Evolutionary conservation across 2,113 vertebrate genomes (phyloP).

Genomic region (Strix uralensis): DNA sequence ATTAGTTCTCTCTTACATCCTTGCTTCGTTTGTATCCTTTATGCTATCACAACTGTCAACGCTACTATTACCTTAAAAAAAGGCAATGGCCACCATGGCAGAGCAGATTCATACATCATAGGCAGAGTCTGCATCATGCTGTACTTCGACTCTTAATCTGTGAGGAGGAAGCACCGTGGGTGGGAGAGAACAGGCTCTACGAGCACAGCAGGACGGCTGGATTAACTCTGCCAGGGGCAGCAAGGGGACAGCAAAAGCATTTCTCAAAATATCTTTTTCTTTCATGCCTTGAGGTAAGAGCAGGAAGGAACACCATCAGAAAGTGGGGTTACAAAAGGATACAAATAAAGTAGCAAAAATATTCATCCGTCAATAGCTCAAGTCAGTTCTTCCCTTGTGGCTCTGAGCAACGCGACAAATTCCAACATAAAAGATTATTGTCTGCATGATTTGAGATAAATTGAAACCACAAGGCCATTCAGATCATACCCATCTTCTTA

Average conservation of each 20-base stretch:
- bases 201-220: constrained; percentile 42
- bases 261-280: constrained; percentile 60
- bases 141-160: constrained; percentile 70
- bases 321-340: constrained; percentile 28
- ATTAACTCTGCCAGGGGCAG: constrained; percentile 42
- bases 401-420: background rate
- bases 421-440: background rate
- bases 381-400: background rate
- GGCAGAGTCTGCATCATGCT: constrained; percentile 26
- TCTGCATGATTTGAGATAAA: background rate
- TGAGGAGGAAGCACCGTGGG: constrained; percentile 12
- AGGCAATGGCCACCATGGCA: constrained; percentile 18
- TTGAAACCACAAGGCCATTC: background rate
- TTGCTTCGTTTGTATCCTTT: background rate
- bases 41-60: background rate
- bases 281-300: constrained; percentile 49
- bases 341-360: constrained; percentile 35
- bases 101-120: constrained; percentile 21
- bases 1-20: background rate
- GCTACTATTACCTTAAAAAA: background rate
- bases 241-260: constrained; percentile 35
- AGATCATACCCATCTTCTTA: constrained; percentile 6
- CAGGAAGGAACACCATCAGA: constrained; percentile 46
- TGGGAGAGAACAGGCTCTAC: constrained; percentile 49
- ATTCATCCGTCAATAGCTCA: background rate